Evolutionary conservation across 2,888 invertebrate species (phyloP).

Genomic region (Mactromeris polynyma): DNA sequence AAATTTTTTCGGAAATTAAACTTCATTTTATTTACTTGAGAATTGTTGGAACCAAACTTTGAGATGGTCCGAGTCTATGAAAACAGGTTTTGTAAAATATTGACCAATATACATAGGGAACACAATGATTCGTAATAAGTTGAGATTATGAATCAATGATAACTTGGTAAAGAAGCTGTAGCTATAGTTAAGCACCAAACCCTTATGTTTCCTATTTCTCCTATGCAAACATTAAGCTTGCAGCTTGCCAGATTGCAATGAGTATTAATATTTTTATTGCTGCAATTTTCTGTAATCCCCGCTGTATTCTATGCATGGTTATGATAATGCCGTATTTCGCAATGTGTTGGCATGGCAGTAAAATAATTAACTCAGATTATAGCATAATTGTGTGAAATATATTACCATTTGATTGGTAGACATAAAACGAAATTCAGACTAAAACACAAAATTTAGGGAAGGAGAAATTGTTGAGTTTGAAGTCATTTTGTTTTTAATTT

Average conservation of each 20-base stretch:
- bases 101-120: too few relatives aligned
- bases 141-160: too few relatives aligned
- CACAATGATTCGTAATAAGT: too few relatives aligned
- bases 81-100: too few relatives aligned
- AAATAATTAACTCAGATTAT: not conserved
- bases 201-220: not conserved
- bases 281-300: not conserved
- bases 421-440: not conserved
- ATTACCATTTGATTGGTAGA: not conserved
- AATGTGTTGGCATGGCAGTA: not conserved
- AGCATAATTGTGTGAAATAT: not conserved
- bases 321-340: not conserved
- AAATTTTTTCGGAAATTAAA: too few relatives aligned
- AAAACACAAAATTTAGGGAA: not conserved
- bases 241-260: not conserved
- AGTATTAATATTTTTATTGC: not conserved
- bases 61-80: too few relatives aligned
- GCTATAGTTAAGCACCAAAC: too few relatives aligned
- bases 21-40: too few relatives aligned
- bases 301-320: not conserved
- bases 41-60: too few relatives aligned
- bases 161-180: too few relatives aligned
- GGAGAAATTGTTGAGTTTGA: not conserved
- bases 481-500: not conserved
- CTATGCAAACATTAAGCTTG: not conserved